Evolutionary conservation across 2,797 vertebrate species (phyloP).

Genomic region (Pteropus rufus): DNA sequence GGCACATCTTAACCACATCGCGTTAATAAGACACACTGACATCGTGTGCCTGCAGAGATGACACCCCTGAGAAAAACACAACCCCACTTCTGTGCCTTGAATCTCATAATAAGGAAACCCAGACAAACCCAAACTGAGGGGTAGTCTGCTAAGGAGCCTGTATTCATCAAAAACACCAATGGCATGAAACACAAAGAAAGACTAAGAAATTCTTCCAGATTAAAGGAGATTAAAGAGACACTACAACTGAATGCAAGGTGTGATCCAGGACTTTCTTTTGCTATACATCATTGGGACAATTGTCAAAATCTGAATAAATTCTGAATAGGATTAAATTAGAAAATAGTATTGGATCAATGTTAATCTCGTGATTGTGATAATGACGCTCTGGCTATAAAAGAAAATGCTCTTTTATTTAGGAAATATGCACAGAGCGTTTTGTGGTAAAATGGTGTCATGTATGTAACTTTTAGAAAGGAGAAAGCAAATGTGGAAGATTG

Average conservation of each 20-base stretch:
- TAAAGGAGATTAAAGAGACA: not conserved
- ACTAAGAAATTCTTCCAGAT: not conserved
- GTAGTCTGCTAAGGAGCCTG: not conserved
- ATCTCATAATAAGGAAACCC: not conserved
- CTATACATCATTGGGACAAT: not conserved
- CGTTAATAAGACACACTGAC: not conserved
- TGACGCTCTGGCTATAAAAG: not conserved
- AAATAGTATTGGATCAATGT: not conserved
- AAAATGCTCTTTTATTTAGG: not conserved
- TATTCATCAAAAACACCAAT: not conserved
- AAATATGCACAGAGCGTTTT: not conserved
- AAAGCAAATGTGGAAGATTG: not conserved
- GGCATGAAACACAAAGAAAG: not conserved
- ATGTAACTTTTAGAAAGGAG: not conserved
- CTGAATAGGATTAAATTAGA: not conserved
- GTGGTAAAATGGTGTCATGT: not conserved
- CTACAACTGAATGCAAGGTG: fast-evolving
- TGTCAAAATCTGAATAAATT: not conserved
- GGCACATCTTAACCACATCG: not conserved
- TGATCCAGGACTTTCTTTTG: not conserved
- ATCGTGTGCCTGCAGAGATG: not conserved
- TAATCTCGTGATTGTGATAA: not conserved
- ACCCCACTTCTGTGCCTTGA: not conserved
- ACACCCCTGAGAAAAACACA: not conserved
- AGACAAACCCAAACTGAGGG: not conserved